Evolutionary conservation across 2,797 vertebrate species (phyloP).

Genomic region (Melanotaenia trifasciata): DNA sequence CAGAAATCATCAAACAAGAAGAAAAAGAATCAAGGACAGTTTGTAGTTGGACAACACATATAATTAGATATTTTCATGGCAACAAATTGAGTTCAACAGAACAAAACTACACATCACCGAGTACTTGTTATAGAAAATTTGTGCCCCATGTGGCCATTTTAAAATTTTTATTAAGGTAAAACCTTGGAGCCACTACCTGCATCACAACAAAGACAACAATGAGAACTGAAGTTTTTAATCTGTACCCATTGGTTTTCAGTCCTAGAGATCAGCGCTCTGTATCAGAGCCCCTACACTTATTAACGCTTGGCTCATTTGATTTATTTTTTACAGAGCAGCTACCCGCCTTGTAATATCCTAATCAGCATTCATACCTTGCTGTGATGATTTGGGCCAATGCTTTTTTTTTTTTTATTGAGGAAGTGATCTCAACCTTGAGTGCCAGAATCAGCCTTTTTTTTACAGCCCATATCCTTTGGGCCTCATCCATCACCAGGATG

Average conservation of each 20-base stretch:
- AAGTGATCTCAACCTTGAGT: slow-evolving; percentile 98
- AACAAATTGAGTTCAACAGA: no score
- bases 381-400: slow-evolving; percentile 95
- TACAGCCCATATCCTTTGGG: slow-evolving; percentile 92
- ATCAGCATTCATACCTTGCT: slow-evolving; percentile 98
- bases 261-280: slow-evolving; percentile 23
- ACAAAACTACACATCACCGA: neutral
- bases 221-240: slow-evolving; percentile 11
- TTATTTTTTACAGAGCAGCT: slow-evolving; percentile 90
- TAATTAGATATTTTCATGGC: no score
- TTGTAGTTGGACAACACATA: no score
- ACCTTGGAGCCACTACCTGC: no score
- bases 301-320: slow-evolving; percentile 73
- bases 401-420: slow-evolving; percentile 92
- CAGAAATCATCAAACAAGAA: no score
- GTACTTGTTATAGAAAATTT: neutral
- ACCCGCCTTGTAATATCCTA: slow-evolving; percentile 95
- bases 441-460: slow-evolving; percentile 94
- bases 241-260: slow-evolving; percentile 3
- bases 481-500: slow-evolving; percentile 94
- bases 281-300: slow-evolving; percentile 37
- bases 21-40: no score
- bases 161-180: neutral
- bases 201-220: slow-evolving; percentile 1
- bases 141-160: neutral